Base-by-base conservation (phyloP, 1,140 invertebrate species). In the Bombyx mandarina region DNA sequence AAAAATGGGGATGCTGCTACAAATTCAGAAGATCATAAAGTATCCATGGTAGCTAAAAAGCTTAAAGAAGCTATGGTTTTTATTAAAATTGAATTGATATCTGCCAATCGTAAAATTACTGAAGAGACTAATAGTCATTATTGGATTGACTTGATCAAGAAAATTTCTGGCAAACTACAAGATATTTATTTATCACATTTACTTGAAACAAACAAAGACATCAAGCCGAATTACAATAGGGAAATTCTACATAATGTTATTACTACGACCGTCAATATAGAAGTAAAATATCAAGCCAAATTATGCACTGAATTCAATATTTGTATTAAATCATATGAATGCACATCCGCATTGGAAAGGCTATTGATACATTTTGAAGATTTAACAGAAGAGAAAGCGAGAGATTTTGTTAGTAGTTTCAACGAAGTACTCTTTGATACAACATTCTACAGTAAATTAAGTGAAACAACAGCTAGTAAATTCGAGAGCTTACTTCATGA, bases 61-160 rank as follows among this genome's bases (percentile, higher is more conserved):
- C 43, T 55, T 82, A 45, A 58, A 62, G 26, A 58, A 69, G 26
- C 26, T 35, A 35, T 35, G 26, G 26, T 35, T 35, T 35, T 35
- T 12, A 63, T 78, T 22, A 73, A 65, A 44, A 61, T 67, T 42
- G 55, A 76, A 45, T 50, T 79, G 0, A 65, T 60, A 56, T 52
- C 26, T 8, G 67, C 62, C 0, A 67, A 77, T 51, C 18, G 22
- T 8, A 75, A 73, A 63, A 45, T 71, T 1, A 65, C 22, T 10
- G 62, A 70, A 18, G 56, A 65, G 3, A 71, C 58, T 0, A 57
- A 70, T 56, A 44, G 47, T 0, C 70, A 73, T 18, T 45, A 67
- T 10, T 85, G 80, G 82, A 71, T 62, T 48, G 62, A 71, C 26
- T n/a, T 69, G 9, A 58, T 83, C 6, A 85, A 85, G 54, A 83